Base-by-base conservation (phyloP, 2,888 invertebrate genomes). In the Apotomis betuletana region DNA sequence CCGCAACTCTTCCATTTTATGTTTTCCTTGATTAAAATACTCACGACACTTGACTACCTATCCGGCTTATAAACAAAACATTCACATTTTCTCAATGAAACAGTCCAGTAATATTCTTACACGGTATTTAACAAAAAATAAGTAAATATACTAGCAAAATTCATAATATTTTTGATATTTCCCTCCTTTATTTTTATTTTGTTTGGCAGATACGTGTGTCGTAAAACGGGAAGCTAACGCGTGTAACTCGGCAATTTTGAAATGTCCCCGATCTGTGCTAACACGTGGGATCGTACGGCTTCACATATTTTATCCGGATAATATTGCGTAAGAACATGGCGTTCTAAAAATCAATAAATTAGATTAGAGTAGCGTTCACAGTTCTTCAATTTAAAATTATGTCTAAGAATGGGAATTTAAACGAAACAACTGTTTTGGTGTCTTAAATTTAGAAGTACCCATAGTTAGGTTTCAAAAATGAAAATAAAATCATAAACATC, bases 1-100 rank as follows among this genome's bases (percentile, higher is more conserved):
- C 36, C 89, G 83, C 70, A 89, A 74, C 75, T 92, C 92, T 78
- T 92, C 92, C 92, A 92, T 92, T 76, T 27, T 27, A 62, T 62
- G 52, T 46, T 57, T 9, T 27, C 51, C 60, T 62, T 62, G 67
- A 64, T 38, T 52, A 72, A 55, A 49, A 64, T 58, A 70, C 60
- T 69, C 46, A 52, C 58, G 67, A 61, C 55, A 15, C 51, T 63
- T 70, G 69, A 69, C 70, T 59, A 67, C 61, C 38, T 61, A 55
- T 72, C 67, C 62, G 54, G 57, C 69, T 64, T 67, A 49, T 73
- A 41, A 36, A 67, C 59, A 63, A 57, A 63, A 68, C 27, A 62
- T 51, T 75, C 62, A 77, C 77, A 77, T 78, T 74, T 70, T 78
- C 62, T 52, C 12, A 54, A 55, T 12, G 51, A 36, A 27, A 10